Evolutionary conservation across 2,797 vertebrate genomes (phyloP), one percentile per base, ranked within the genome.

Genomic region (Sylvia borin): DNA sequence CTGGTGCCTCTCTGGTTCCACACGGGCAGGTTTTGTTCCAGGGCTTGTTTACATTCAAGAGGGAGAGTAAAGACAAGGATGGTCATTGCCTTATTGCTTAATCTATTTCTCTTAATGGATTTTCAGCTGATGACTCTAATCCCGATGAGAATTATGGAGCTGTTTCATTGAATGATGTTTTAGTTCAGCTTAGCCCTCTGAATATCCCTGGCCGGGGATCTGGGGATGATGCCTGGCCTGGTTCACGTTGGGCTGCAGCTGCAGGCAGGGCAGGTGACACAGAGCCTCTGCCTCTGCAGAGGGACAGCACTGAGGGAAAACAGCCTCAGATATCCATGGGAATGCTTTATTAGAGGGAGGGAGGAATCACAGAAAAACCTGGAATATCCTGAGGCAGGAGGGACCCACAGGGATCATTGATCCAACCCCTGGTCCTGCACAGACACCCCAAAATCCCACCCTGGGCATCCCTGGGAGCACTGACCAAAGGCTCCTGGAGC

Each of bases 101-200:
- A 96, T 96, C 96, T 93, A 11, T 66, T 92, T 89, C 92, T 91
- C 94, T 72, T 88, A 91, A 95, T 93, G 94, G 97, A 72, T 96
- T 97, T 95, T 43, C 88, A 75, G 86, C 13, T 85, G 92, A 95
- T 93, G 90, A 75, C 92, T 95, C 90, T 96, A 96, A 96, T 97
- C 96, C 94, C 58, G 5, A 57, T 5, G 96, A 48, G 96, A 97
- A 97, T 97, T 94, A 94, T 20, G 58, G 92, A 67, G 94, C 95
- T 80, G 83, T 85, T 96, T 86, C 90, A 80, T 43, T 76, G 92
- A 95, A 53, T 61, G 92, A 71, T 94, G 92, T 65, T 92, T 82
- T 55, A 48, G 88, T 68, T 72, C 20, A 38, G 95, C 90, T 96
- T 94, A 96, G 84, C 60, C 73, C 9, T 55, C 67, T 34, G 3